phyloP scores from a whole-genome alignment of 2,888 invertebrate genomes.

The Microplitis deprimator region DNA sequence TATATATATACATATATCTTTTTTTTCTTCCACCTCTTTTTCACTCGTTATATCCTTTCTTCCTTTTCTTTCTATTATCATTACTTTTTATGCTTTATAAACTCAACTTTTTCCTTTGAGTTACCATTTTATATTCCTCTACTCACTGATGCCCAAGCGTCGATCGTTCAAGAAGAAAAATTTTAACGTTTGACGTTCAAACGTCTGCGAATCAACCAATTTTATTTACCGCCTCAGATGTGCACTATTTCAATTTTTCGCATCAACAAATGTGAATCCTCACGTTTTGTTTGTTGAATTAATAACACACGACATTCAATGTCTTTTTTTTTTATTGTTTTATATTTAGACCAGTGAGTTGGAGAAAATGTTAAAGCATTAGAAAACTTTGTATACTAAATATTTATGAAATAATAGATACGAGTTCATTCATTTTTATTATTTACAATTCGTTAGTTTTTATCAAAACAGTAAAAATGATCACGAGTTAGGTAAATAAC shows the following conservation, averaged over 20 bases:
- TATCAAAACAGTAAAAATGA: no score
- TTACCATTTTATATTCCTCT: slow-evolving; percentile 11
- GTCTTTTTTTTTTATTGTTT: neutral
- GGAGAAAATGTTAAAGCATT: neutral
- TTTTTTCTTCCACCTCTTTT: neutral
- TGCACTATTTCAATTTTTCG: slow-evolving; percentile 1
- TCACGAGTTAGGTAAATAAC: no score
- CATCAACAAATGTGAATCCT: slow-evolving; percentile 6
- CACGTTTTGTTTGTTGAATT: slow-evolving; percentile 18
- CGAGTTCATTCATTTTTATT: neutral
- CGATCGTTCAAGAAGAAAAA: neutral
- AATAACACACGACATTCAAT: neutral
- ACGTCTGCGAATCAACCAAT: neutral
- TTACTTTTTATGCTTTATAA: slow-evolving; percentile 8
- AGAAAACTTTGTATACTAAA: neutral
- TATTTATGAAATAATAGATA: neutral
- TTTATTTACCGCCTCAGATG: neutral
- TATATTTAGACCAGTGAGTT: neutral
- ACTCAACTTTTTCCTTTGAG: slow-evolving; percentile 24
- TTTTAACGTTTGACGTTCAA: neutral
- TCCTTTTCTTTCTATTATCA: neutral
- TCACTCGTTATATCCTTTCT: neutral
- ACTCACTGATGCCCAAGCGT: neutral
- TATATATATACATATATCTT: neutral
- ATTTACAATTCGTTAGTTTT: no score